Evolutionary conservation across 2,888 invertebrate species (phyloP).

Genomic region (Drosophila vallismaia): DNA sequence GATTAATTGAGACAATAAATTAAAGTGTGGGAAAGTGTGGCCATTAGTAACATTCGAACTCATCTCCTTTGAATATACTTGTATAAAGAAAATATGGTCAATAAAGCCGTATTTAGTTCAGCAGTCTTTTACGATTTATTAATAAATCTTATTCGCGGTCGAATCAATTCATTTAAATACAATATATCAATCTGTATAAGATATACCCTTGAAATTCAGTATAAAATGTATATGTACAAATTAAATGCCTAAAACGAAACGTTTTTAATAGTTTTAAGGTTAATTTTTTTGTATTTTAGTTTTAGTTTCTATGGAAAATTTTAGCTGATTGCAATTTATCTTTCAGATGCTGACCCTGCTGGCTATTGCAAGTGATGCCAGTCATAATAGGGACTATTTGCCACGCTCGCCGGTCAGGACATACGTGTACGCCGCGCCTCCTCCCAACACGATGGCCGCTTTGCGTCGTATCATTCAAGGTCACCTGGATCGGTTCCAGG

Average conservation of each 20-base stretch:
- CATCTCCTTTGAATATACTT: too few relatives aligned
- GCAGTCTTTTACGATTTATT: too few relatives aligned
- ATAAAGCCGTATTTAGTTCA: too few relatives aligned
- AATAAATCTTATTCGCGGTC: too few relatives aligned
- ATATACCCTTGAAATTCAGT: neutral
- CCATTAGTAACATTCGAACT: too few relatives aligned
- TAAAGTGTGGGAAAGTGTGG: too few relatives aligned
- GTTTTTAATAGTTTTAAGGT: neutral
- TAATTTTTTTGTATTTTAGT: neutral
- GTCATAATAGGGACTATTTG: constrained; percentile 33
- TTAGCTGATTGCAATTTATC: constrained; percentile 45
- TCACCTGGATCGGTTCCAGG: constrained; percentile 55
- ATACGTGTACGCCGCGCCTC: constrained; percentile 66
- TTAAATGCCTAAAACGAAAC: neutral
- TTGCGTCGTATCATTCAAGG: constrained; percentile 54
- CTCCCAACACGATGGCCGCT: constrained; percentile 44
- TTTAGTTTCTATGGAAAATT: neutral
- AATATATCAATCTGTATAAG: too few relatives aligned
- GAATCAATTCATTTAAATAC: too few relatives aligned
- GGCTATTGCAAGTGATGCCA: constrained; percentile 46
- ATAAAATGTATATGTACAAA: neutral
- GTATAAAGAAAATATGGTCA: too few relatives aligned
- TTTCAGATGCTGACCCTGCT: constrained; percentile 61
- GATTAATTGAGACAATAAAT: too few relatives aligned
- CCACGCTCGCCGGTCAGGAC: constrained; percentile 47